Base-by-base conservation (phyloP, 2,797 vertebrate genomes). In the Argentina silus region DNA sequence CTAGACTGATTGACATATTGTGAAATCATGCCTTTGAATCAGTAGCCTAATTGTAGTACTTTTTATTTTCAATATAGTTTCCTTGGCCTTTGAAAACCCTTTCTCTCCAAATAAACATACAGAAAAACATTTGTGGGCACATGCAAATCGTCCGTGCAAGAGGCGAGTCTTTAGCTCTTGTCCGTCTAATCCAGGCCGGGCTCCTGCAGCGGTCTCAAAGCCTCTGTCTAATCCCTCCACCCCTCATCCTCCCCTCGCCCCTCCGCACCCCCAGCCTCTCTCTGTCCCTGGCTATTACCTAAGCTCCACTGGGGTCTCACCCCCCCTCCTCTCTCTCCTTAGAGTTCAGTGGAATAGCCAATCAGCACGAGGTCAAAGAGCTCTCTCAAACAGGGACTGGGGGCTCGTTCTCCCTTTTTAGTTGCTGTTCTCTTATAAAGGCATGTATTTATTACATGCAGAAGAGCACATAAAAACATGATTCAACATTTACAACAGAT, bases 161-260 rank as follows among this genome's bases (percentile, higher is more conserved):
- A 88, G 84, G 84, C 81, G 80, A 86, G 88, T 91, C 84, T 88
- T 83, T 65, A 81, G 76, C 85, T 87, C 77, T 72, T 83, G 88
- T 82, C 88, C 84, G 79, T 88, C 86, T 90, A 91, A 91, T 91
- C 89, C 88, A 83, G 73, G 73, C 69, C 72, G 77, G 85, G 89
- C 85, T 82, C 81, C 81, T 87, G 86, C 88, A 75, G 74, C 70
- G 61, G 81, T 87, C 79, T 83, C 81, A 90, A 91, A 90, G 84
- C 74, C 81, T 73, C 73, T 65, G 85, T 85, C 87, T 92, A 91
- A 89, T 89, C 88, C 88, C 43, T 47, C 23, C 1, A 50, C 50
- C 55, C 21, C 21, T 42, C 60, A 45, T 23, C 17, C 60, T 42
- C 0, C 17, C 14, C 17, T 19, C 43, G 7, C 15, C 55, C n/a